Evolutionary conservation across 2,888 invertebrate species (phyloP).

Genomic region (Hypomecis atomaria): DNA sequence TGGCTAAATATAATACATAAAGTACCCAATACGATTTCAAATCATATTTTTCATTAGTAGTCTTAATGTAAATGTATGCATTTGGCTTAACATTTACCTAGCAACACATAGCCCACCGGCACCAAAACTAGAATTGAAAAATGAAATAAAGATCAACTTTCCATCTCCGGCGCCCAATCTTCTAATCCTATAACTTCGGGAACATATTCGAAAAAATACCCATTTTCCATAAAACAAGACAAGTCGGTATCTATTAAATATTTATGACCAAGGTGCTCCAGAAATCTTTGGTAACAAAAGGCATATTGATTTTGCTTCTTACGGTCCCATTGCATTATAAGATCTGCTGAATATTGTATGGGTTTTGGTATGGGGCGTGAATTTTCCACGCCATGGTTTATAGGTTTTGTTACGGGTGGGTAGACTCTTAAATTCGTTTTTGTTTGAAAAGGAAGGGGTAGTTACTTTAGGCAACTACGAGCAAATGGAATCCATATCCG

Average conservation of each 20-base stretch:
- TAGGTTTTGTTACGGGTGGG: conserved; percentile 22
- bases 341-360: conserved; percentile 75
- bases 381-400: conserved; percentile 36
- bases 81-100: background rate
- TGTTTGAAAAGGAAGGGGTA: background rate
- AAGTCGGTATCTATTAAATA: conserved; percentile 70
- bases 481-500: background rate
- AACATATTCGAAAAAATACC: conserved; percentile 42
- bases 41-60: too few relatives aligned
- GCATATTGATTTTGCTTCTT: conserved; percentile 79
- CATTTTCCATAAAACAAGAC: conserved; percentile 41
- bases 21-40: too few relatives aligned
- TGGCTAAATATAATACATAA: too few relatives aligned
- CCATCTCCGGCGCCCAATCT: conserved; percentile 40
- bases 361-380: conserved; percentile 46
- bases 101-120: too few relatives aligned
- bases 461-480: background rate
- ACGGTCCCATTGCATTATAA: conserved; percentile 73
- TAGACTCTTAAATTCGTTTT: conserved; percentile 5
- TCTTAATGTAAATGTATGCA: too few relatives aligned
- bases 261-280: conserved; percentile 68
- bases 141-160: conserved; percentile 29
- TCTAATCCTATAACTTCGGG: conserved; percentile 41
- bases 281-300: conserved; percentile 65
- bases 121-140: conserved; percentile 26